Percentiles rank a stretch among this genome's conserved stretches.
Conservation (phyloP, 2,113 vertebrate species). For the Boleophthalmus pectinirostris region DNA sequence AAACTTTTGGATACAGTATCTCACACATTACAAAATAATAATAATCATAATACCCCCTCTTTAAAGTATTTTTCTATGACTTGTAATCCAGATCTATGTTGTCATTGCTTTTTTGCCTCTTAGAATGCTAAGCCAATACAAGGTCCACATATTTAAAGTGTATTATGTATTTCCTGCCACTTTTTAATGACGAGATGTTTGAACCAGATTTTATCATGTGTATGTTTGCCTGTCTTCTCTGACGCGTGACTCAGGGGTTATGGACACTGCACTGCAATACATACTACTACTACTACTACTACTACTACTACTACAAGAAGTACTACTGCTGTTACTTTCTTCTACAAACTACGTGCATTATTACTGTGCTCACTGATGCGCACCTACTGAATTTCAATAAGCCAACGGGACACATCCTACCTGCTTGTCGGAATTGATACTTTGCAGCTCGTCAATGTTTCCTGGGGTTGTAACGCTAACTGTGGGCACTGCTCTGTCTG, state of each 20-base stretch:
- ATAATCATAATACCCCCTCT: neutral
- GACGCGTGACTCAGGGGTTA: conserved; percentile 97
- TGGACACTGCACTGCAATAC: conserved; percentile 82
- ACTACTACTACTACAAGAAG: neutral
- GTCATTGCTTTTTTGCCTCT: conserved; percentile 13
- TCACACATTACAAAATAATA: too few relatives aligned
- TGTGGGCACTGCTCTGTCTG: too few relatives aligned
- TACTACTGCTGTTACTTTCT: conserved; percentile 83
- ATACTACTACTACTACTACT: conserved; percentile 13
- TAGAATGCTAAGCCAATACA: conserved; percentile 32
- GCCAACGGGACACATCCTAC: conserved; percentile 88
- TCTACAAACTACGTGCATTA: conserved; percentile 84
- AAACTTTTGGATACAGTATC: too few relatives aligned
- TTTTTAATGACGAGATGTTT: conserved; percentile 46
- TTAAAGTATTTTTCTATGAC: neutral
- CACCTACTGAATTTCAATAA: conserved; percentile 80
- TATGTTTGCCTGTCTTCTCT: conserved; percentile 79
- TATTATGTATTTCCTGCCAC: conserved; percentile 28
- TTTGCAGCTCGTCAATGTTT: too few relatives aligned
- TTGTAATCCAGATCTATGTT: conserved; percentile 1
- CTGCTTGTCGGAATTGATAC: conserved; percentile 70
- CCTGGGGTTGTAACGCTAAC: too few relatives aligned
- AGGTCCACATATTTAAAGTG: conserved; percentile 15
- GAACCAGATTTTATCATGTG: conserved; percentile 41
- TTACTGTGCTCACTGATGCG: conserved; percentile 78